These are phyloP conservation scores for Chromoteleia sp. DNA, from an alignment of 2,888 invertebrate genomes.

Conservation along the genomic window DNA sequence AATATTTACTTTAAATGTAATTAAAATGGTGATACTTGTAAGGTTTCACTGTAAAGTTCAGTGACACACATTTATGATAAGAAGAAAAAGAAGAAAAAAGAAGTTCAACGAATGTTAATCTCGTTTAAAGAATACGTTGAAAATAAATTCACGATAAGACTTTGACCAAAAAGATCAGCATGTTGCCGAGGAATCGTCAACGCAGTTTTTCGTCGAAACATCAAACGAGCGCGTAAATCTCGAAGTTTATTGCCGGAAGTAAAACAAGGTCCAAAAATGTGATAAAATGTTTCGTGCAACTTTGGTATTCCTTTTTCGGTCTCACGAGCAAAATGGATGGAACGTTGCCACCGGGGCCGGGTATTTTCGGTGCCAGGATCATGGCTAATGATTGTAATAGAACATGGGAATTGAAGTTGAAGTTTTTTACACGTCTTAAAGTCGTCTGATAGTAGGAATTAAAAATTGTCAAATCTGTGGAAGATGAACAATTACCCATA, in stretches of 20 bases:
- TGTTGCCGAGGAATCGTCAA: neutral
- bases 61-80: constrained; percentile 26
- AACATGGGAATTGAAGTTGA: too few relatives aligned
- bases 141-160: neutral
- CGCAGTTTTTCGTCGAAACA: neutral
- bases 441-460: too few relatives aligned
- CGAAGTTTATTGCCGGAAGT: constrained; percentile 12
- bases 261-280: constrained; percentile 12
- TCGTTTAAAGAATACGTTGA: constrained; percentile 19
- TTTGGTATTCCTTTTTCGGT: neutral
- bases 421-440: too few relatives aligned
- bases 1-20: constrained; percentile 18
- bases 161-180: too few relatives aligned
- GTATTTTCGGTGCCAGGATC: neutral
- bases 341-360: neutral
- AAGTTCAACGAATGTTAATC: constrained; percentile 33
- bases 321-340: neutral
- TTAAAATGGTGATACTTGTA: constrained; percentile 35
- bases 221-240: constrained; percentile 4
- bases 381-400: too few relatives aligned
- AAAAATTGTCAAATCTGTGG: too few relatives aligned
- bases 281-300: neutral
- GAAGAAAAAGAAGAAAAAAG: constrained; percentile 9
- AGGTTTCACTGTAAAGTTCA: constrained; percentile 44
- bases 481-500: too few relatives aligned